Evolutionary conservation across 2,113 vertebrate genomes (phyloP).

Genomic region (Picathartes gymnocephalus): DNA sequence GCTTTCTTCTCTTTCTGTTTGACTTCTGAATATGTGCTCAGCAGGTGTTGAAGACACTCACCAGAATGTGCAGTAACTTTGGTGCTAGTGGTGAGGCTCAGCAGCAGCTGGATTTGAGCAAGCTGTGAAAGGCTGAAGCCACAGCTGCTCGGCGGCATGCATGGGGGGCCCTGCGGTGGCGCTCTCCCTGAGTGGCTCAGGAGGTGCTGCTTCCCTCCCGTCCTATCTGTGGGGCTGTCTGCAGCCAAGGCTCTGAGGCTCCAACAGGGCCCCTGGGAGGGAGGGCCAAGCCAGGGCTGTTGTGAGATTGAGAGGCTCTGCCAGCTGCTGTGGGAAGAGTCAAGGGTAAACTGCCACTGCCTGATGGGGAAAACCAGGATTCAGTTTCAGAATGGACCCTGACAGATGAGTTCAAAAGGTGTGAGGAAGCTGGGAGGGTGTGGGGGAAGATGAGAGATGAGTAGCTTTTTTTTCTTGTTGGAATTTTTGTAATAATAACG

Average conservation of each 20-base stretch:
- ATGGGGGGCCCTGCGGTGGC: background rate
- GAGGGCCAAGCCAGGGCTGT: background rate
- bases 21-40: slow-evolving; percentile 15
- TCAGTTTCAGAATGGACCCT: slow-evolving; percentile 17
- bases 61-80: slow-evolving; percentile 58
- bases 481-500: background rate
- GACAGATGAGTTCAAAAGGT: slow-evolving; percentile 54
- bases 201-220: background rate
- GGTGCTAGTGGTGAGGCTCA: background rate
- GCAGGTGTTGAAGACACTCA: slow-evolving; percentile 37
- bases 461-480: background rate
- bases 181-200: background rate
- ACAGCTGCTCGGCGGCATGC: background rate
- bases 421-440: background rate
- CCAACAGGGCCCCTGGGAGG: background rate
- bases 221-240: background rate
- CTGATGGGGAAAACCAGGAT: background rate
- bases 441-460: background rate
- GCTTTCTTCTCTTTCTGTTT: background rate
- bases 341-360: slow-evolving; percentile 32
- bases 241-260: background rate
- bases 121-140: slow-evolving; percentile 43
- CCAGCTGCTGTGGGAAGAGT: background rate
- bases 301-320: background rate
- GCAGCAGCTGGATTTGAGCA: slow-evolving; percentile 51